These are phyloP conservation scores for Amblyornis subalaris DNA, from an alignment of 2,113 vertebrate species.

Conservation along the genomic window DNA sequence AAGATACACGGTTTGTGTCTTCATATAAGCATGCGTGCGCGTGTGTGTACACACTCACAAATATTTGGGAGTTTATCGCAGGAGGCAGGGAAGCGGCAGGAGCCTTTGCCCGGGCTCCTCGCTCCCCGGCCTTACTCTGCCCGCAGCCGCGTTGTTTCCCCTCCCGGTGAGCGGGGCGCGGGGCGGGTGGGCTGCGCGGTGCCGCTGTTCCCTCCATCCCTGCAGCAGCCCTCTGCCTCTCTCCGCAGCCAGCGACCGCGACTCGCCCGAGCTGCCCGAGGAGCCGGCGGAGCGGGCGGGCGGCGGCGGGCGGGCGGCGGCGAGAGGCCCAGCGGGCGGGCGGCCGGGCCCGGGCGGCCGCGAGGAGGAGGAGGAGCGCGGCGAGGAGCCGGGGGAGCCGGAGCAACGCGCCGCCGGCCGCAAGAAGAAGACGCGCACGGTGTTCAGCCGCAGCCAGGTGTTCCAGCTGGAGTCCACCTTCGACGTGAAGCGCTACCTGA, in stretches of 20 bases:
- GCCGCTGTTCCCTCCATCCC: not conserved
- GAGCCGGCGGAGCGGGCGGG: constrained; percentile 61
- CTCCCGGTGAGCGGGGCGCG: not conserved
- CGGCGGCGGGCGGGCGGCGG: constrained; percentile 52
- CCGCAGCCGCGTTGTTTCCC: not conserved
- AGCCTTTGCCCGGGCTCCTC: not conserved
- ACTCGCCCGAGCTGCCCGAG: constrained; percentile 80
- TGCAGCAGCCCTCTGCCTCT: not conserved
- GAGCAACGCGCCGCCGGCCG: constrained; percentile 67
- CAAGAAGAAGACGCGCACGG: constrained; percentile 98
- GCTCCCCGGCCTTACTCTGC: not conserved
- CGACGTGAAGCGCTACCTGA: constrained; percentile 85
- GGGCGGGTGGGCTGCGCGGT: not conserved
- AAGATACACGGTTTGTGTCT: not conserved
- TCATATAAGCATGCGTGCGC: rapidly evolving
- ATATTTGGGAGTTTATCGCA: rapidly evolving
- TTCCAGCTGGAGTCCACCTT: constrained; percentile 88
- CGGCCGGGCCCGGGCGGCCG: not conserved
- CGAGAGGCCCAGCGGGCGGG: not conserved
- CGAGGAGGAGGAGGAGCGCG: constrained; percentile 35
- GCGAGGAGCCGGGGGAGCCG: constrained; percentile 38
- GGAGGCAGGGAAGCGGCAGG: not conserved
- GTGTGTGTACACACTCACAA: rapidly evolving
- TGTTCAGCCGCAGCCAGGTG: constrained; percentile 91
- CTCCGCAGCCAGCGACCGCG: constrained; percentile 77